phyloP scores from a whole-genome alignment of 2,888 invertebrate species.

The Athrips mouffetella region DNA sequence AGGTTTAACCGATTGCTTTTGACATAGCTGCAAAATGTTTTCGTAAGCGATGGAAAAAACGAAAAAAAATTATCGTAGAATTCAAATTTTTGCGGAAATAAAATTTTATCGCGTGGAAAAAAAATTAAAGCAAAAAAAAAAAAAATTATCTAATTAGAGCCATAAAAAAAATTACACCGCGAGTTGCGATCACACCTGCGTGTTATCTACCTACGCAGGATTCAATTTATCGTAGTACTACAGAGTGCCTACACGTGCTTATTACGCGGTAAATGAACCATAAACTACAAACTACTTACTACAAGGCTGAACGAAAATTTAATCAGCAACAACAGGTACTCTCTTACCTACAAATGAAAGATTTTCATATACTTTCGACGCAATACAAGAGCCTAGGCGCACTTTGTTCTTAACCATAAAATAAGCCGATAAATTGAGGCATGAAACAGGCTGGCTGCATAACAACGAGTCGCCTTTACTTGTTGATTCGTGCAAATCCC shows the following conservation, averaged over 20 bases:
- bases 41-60: no score
- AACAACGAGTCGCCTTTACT: conserved; percentile 47
- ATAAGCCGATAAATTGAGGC: conserved; percentile 12
- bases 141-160: neutral
- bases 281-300: neutral
- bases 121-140: neutral
- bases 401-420: conserved; percentile 14
- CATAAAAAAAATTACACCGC: neutral
- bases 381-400: no score
- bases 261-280: conserved; percentile 6
- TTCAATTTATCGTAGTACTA: conserved; percentile 8
- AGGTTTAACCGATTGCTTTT: no score
- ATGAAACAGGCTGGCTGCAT: conserved; percentile 31
- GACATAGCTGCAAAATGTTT: no score
- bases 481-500: conserved; percentile 41
- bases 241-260: conserved; percentile 3
- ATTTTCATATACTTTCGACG: no score
- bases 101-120: no score
- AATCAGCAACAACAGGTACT: neutral
- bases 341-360: neutral
- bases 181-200: conserved; percentile 1
- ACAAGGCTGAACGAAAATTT: conserved; percentile 4
- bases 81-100: no score
- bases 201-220: neutral
- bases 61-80: no score